Evolutionary conservation across 2,797 vertebrate genomes (phyloP), one percentile per base, ranked within the genome.

Genomic region (Galaxias olidus): DNA sequence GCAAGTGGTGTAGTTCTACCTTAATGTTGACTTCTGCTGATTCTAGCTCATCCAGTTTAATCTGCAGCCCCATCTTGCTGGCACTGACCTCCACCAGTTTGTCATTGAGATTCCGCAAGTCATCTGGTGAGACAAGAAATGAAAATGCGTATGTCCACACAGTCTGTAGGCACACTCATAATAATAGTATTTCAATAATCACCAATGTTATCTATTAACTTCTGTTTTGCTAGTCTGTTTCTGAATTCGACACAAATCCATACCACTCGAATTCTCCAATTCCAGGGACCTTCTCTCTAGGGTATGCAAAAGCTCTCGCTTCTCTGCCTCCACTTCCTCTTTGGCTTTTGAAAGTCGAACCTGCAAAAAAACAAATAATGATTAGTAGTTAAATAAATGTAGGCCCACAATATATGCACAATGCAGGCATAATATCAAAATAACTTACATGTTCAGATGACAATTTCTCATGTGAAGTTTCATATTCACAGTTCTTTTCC

Each of bases 31-130:
- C 90, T 87, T 96, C 95, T 46, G 95, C 94, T 17, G 94, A 88
- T 82, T 99, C 95, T 58, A 97, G 93, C 20, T 98, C 95, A 83
- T 99, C 96, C 55, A 98, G 0, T 72, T 96, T 97, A 74, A 98
- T 83, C 76, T 97, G 94, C 69, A 96, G 87, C 51, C 94, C 88
- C 76, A 96, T 87, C 73, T 95, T 98, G 59, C 91, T 92, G 42
- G 92, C 82, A 77, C 81, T 97, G 69, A 92, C 91, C 70, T 96
- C 96, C 43, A 92, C 90, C 67, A 98, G 85, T 61, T 95, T 95
- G 77, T 98, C 95, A 89, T 93, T 95, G 18, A 97, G 87, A 47
- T 93, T 92, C 80, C 94, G 94, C 66, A 98, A 74, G 79, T 99
- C 98, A 90, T 95, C 97, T 99, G 69, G 3, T 53, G 49, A 68